Evolutionary conservation across 2,888 invertebrate species (phyloP).

Genomic region (Acleris emargana): DNA sequence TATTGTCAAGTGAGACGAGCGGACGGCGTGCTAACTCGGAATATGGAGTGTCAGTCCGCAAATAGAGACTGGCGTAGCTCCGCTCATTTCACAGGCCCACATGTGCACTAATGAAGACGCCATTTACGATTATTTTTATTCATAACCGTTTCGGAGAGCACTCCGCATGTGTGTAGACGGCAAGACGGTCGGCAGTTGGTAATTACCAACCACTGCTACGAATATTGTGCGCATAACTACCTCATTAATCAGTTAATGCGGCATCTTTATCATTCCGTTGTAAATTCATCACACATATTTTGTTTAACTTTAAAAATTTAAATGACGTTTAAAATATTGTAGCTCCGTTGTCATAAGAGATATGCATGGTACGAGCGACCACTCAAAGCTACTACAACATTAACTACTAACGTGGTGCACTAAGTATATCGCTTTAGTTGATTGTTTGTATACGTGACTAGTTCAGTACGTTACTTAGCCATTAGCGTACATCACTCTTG

Average conservation of each 20-base stretch:
- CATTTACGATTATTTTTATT: conserved; percentile 56
- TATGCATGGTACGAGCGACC: conserved; percentile 8
- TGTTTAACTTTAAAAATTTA: conserved; percentile 15
- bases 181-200: conserved; percentile 34
- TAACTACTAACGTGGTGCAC: conserved; percentile 39
- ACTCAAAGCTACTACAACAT: conserved; percentile 22
- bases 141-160: conserved; percentile 46
- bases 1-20: conserved; percentile 55
- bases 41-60: conserved; percentile 56
- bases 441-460: conserved; percentile 63
- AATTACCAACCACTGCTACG: conserved; percentile 38
- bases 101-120: conserved; percentile 62
- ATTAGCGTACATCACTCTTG: conserved; percentile 57
- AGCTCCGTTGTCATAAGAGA: not conserved
- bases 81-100: conserved; percentile 53
- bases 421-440: conserved; percentile 56
- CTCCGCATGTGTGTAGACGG: conserved; percentile 38
- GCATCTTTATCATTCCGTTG: conserved; percentile 30
- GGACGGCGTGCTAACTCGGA: conserved; percentile 49
- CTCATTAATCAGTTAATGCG: conserved; percentile 42
- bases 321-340: conserved; percentile 10
- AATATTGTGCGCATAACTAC: conserved; percentile 40
- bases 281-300: conserved; percentile 17
- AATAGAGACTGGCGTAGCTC: conserved; percentile 47
- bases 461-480: conserved; percentile 64